phyloP scores from a whole-genome alignment of 2,113 vertebrate species.

The Cryptotis parvus region DNA sequence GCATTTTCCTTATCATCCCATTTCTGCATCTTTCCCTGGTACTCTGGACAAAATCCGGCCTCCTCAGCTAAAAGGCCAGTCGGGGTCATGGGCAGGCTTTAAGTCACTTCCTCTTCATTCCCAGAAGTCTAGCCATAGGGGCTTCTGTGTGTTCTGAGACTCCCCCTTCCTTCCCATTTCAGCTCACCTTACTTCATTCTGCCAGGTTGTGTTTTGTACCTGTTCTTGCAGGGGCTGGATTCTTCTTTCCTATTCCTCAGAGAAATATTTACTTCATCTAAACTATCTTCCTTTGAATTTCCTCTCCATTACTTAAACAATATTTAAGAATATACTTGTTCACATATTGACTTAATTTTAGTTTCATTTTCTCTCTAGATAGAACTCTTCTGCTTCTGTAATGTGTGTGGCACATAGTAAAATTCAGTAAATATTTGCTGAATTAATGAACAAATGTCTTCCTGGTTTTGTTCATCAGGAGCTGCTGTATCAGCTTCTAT shows the following conservation, averaged over 20 bases:
- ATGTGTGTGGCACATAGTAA: neutral
- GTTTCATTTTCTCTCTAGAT: neutral
- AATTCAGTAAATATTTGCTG: neutral
- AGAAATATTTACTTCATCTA: neutral
- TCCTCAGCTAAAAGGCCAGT: neutral
- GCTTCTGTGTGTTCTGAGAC: neutral
- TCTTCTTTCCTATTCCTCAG: neutral
- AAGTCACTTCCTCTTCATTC: neutral
- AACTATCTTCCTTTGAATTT: neutral
- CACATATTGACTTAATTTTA: neutral
- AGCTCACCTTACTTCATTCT: neutral
- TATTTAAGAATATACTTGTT: neutral
- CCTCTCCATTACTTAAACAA: neutral
- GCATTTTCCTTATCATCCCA: neutral
- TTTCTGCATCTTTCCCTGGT: neutral
- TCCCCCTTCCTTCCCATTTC: neutral
- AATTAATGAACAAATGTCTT: slow-evolving; percentile 27
- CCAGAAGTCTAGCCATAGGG: neutral
- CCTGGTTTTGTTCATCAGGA: neutral
- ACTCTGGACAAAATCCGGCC: neutral
- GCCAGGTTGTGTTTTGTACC: neutral
- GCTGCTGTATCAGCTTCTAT: neutral
- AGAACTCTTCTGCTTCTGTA: neutral
- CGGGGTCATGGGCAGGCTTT: fast-evolving
- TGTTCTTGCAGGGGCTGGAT: neutral